Evolutionary conservation across 2,113 vertebrate genomes (phyloP).

Genomic region (Lipophrys pholis): DNA sequence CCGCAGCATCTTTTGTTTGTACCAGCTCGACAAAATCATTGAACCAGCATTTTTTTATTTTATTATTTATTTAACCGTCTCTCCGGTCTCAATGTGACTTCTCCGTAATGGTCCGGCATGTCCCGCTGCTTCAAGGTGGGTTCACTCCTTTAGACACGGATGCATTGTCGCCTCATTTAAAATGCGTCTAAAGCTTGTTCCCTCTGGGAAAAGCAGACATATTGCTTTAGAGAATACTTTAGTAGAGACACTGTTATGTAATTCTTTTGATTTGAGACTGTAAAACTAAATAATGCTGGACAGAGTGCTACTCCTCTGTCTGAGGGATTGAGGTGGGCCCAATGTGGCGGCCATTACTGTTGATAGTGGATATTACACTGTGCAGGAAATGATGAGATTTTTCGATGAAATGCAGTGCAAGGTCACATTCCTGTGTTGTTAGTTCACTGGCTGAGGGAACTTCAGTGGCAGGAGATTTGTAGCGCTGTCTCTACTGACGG

Average conservation of each 20-base stretch:
- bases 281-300: slow-evolving; percentile 8
- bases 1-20: slow-evolving; percentile 33
- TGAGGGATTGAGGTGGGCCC: slow-evolving; percentile 15
- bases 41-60: slow-evolving; percentile 12
- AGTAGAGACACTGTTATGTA: slow-evolving; percentile 1
- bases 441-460: slow-evolving; percentile 23
- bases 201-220: neutral
- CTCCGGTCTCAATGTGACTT: slow-evolving; percentile 67
- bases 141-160: no score
- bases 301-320: slow-evolving; percentile 5
- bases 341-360: slow-evolving; percentile 21
- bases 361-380: slow-evolving; percentile 31
- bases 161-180: neutral
- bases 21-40: slow-evolving; percentile 36
- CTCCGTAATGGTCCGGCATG: slow-evolving; percentile 73
- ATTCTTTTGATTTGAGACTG: slow-evolving; percentile 14
- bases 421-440: slow-evolving; percentile 42
- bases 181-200: neutral
- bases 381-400: slow-evolving; percentile 48
- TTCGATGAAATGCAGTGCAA: slow-evolving; percentile 42
- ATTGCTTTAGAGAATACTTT: slow-evolving; percentile 9
- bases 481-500: slow-evolving; percentile 12
- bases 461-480: slow-evolving; percentile 32
- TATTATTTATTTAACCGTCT: slow-evolving; percentile 5
- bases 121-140: slow-evolving; percentile 8